phyloP scores from a whole-genome alignment of 2,113 vertebrate species.

The Zootoca vivipara region DNA sequence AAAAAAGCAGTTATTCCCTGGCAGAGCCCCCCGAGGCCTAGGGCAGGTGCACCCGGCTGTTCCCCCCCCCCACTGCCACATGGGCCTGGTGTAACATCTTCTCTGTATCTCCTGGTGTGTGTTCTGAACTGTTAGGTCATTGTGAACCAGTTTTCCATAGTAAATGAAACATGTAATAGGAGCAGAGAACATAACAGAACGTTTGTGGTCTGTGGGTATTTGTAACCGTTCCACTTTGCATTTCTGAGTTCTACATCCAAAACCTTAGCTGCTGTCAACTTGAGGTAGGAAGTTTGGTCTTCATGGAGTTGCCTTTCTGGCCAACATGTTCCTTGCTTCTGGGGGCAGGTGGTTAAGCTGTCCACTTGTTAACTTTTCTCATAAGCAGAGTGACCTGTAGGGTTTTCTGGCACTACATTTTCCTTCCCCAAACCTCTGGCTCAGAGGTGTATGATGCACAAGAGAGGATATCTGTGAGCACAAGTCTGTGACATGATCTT shows the following conservation, averaged over 20 bases:
- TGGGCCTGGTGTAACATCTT: background rate
- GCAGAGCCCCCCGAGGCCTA: too few species aligned
- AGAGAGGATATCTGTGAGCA: background rate
- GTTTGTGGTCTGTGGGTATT: background rate
- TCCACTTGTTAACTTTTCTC: background rate
- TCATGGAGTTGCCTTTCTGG: background rate
- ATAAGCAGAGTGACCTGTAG: background rate
- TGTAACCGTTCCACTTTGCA: background rate
- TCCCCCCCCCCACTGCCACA: too few species aligned
- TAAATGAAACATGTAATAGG: background rate
- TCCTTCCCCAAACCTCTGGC: background rate
- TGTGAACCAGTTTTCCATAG: background rate
- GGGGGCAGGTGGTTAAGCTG: background rate
- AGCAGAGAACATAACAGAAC: background rate
- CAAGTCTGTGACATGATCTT: background rate
- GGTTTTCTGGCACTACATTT: background rate
- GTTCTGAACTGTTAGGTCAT: background rate
- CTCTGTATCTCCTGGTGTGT: background rate
- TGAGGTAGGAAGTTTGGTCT: background rate
- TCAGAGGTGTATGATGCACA: background rate
- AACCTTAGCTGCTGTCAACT: background rate
- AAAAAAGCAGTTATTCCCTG: too few species aligned
- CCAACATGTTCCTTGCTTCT: background rate
- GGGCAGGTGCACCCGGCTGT: too few species aligned
- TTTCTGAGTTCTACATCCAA: constrained; percentile 19